Base-by-base conservation (phyloP, 2,888 invertebrate species). In the Omphaloscelis lunosa region DNA sequence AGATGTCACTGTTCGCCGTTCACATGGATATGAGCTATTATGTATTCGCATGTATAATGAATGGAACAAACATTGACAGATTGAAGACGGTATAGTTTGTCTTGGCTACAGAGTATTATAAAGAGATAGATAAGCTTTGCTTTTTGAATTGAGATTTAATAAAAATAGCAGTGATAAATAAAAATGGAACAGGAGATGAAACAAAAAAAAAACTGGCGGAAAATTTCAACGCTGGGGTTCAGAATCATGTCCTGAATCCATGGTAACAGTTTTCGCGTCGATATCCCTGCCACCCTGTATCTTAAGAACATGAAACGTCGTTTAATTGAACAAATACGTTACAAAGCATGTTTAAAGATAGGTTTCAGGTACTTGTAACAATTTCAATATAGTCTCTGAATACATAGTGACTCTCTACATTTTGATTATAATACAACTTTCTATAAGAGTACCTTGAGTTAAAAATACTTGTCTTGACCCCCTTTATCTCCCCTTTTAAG, bases 1-100 rank as follows among this genome's bases (percentile, higher is more conserved):
- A 82, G 68, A 82, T 72, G 85, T 79, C 72, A 75, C 70, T 71
- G 72, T 63, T 56, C 72, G 8, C 29, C 45, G 59, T 74, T 85
- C 75, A 70, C 73, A 75, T 75, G 15, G 62, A 53, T 65, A 69
- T 74, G 77, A 83, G 62, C 20, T 68, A 79, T 88, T 79, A 85
- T 72, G 70, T 83, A 84, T 79, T 82, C 70, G 34, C 78, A 83
- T 83, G 68, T 74, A 70, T 86, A 78, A 83, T 80, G 77, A 61
- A 72, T 77, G 62, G 15, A 6, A 56, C 79, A 79, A 77, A 82
- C 71, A 83, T 74, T 81, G 83, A 79, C 74, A 66, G 76, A 88
- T 83, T 70, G 72, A 11, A 79, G 65, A 70, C 69, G 15, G 17
- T 23, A 20, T 34, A 27, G 29, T 61, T 65, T 72, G n/a, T 69